These are phyloP conservation scores for Falco naumanni DNA, from an alignment of 2,797 vertebrate species.

Conservation along the genomic window DNA sequence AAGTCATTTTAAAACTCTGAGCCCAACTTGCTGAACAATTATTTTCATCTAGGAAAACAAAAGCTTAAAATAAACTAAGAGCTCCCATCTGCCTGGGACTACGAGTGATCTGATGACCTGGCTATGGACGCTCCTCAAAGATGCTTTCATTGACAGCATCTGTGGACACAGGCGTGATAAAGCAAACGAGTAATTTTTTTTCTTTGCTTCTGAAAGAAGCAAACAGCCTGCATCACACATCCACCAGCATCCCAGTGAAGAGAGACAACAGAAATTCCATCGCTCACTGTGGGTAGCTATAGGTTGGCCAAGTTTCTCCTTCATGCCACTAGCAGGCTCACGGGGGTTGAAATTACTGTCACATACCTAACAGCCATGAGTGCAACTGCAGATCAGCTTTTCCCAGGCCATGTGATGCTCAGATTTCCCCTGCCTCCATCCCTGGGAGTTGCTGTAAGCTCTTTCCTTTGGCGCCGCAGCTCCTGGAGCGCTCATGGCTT, in stretches of 20 bases:
- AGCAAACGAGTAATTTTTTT: neutral
- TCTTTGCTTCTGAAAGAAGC: neutral
- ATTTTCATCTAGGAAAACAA: slow-evolving; percentile 47
- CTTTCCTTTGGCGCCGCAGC: accelerated
- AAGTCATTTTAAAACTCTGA: slow-evolving; percentile 39
- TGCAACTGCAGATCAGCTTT: neutral
- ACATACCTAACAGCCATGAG: neutral
- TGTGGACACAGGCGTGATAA: neutral
- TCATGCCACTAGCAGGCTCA: neutral
- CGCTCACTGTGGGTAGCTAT: neutral
- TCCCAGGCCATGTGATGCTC: accelerated
- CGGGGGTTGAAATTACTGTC: neutral
- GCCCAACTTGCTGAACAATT: slow-evolving; percentile 35
- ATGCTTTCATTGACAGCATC: neutral
- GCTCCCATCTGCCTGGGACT: neutral
- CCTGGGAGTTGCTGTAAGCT: neutral
- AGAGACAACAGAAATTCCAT: neutral
- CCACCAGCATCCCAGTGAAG: neutral
- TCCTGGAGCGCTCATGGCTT: neutral
- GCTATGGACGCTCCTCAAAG: neutral
- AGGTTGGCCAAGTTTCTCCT: neutral
- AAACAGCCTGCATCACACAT: neutral
- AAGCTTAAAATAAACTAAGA: slow-evolving; percentile 49
- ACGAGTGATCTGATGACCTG: neutral
- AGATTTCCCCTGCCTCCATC: neutral